Evolutionary conservation across 1,140 invertebrate species (phyloP), one percentile per base, ranked within the genome.

Genomic region (Popillia japonica): DNA sequence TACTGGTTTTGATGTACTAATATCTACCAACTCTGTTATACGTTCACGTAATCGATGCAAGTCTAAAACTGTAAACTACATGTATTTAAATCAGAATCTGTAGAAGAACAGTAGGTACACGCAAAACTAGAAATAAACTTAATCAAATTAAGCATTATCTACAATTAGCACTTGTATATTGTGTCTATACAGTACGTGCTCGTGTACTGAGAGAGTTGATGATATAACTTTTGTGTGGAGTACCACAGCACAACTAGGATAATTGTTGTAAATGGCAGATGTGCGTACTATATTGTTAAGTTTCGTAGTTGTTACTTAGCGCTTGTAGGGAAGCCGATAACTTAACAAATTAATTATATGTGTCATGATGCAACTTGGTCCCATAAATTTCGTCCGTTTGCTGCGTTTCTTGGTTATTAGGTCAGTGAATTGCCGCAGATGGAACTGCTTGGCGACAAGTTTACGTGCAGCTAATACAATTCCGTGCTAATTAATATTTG

Each of bases 391-490:
- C 61, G 61, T 3, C 61, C 14, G 20, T 68, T 68, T 17, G 61
- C 61, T 22, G 61, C 61, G 61, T 68, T 68, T 68, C 61, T 68
- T 68, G 61, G 61, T 22, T 68, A 68, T 68, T 68, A 68, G 61
- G 61, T 68, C 61, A 68, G 61, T 68, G 61, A 68, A 68, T 68
- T 68, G 61, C 61, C 20, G 61, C 10, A 68, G 61, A 68, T 17
- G 48, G 17, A 55, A n/a, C 14, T 55, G 11, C 48, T 6, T 17
- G 48, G 17, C 48, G 48, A 55, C 22, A 20, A 68, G 22, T 68
- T 68, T 68, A 68, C 61, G 61, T 68, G 61, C 61, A 68, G 61
- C 20, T 68, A 68, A 68, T 68, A 20, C 61, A 68, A 20, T 27
- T 3, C 27, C 20, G 22, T 22, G 22, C 27, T 68, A 68, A 68